phyloP scores from a whole-genome alignment of 1,140 invertebrate genomes.

The Drosophila willistoni region DNA sequence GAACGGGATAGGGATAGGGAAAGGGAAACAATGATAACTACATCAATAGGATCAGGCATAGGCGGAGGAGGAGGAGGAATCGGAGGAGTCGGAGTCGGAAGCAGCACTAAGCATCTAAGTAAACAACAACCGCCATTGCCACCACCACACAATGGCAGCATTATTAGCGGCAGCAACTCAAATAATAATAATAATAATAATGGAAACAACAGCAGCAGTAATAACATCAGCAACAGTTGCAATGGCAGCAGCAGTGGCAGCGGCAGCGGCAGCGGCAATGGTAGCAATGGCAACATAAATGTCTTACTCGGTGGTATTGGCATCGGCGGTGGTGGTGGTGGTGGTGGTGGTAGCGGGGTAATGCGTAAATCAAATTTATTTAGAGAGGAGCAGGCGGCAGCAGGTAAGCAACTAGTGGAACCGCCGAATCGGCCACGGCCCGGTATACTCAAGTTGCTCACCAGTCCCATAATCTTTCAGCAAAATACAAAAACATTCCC shows the following conservation, averaged over 20 bases:
- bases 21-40: background rate
- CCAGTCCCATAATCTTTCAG: slow-evolving; percentile 82
- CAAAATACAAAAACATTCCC: slow-evolving; percentile 83
- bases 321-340: slow-evolving; percentile 14
- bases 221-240: background rate
- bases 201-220: slow-evolving; percentile 17
- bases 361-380: slow-evolving; percentile 69
- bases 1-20: slow-evolving; percentile 12
- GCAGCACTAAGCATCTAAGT: slow-evolving; percentile 2
- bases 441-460: slow-evolving; percentile 80
- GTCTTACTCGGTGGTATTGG: slow-evolving; percentile 35
- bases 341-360: slow-evolving; percentile 18
- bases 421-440: slow-evolving; percentile 68
- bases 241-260: background rate
- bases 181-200: slow-evolving; percentile 20
- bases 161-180: slow-evolving; percentile 24
- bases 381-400: slow-evolving; percentile 42
- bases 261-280: slow-evolving; percentile 13
- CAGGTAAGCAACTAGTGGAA: slow-evolving; percentile 58
- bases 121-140: slow-evolving; percentile 2
- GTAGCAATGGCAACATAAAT: slow-evolving; percentile 54
- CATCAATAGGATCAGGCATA: background rate
- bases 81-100: background rate
- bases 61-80: too few relatives aligned
- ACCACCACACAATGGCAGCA: slow-evolving; percentile 8